Conservation (phyloP, 2,797 vertebrate genomes). For the Orientallactaga sibirica region DNA sequence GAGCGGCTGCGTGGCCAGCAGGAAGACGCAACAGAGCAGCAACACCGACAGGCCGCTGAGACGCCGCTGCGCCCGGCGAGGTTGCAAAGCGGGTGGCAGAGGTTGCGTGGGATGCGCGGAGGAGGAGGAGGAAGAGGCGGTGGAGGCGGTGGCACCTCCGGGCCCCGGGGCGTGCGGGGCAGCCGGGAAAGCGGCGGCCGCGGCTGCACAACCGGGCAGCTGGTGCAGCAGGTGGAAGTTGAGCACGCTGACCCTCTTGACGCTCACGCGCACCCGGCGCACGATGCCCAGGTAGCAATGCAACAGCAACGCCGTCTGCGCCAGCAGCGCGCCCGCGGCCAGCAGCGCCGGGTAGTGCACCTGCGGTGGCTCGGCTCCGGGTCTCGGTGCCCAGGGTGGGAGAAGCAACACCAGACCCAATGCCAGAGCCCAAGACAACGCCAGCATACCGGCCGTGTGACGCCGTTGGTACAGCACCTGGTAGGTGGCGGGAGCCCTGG, state of each 20-base stretch:
- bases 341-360: slow-evolving; percentile 87
- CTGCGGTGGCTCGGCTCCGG: slow-evolving; percentile 73
- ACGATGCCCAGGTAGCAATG: slow-evolving; percentile 94
- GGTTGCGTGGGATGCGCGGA: slow-evolving; percentile 84
- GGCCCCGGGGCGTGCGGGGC: slow-evolving; percentile 85
- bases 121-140: no score
- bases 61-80: slow-evolving; percentile 89
- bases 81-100: slow-evolving; percentile 85
- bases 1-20: slow-evolving; percentile 92
- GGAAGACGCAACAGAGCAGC: slow-evolving; percentile 91
- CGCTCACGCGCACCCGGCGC: slow-evolving; percentile 91
- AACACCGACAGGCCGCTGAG: slow-evolving; percentile 92
- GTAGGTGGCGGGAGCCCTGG: slow-evolving; percentile 92
- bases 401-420: slow-evolving; percentile 89
- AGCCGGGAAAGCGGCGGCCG: slow-evolving; percentile 84
- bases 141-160: slow-evolving; percentile 38
- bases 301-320: slow-evolving; percentile 90
- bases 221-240: slow-evolving; percentile 93
- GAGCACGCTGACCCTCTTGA: slow-evolving; percentile 93
- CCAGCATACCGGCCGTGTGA: slow-evolving; percentile 92
- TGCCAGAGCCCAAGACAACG: slow-evolving; percentile 90
- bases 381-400: slow-evolving; percentile 86
- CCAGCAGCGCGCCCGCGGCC: slow-evolving; percentile 89
- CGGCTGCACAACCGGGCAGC: slow-evolving; percentile 88
- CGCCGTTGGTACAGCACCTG: slow-evolving; percentile 92